Percentiles rank a stretch among this genome's conserved stretches.
Conservation (phyloP, 1,140 invertebrate genomes). For the Drosophila pseudoananassae region DNA sequence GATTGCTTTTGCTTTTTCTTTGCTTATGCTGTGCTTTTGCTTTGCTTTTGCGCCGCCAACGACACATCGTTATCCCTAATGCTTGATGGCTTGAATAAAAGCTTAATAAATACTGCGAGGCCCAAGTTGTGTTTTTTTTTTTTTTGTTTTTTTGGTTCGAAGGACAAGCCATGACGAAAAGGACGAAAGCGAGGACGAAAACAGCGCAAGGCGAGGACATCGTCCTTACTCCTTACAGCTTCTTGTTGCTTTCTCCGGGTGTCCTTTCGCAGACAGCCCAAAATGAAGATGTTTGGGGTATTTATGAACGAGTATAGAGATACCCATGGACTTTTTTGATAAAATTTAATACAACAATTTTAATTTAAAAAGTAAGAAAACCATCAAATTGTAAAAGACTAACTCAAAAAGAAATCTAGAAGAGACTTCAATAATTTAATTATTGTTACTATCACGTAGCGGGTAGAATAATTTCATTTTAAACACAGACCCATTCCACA, state of each 20-base stretch:
- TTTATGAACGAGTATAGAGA: not conserved
- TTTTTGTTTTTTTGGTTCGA: slow-evolving; percentile 15
- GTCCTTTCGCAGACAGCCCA: slow-evolving; percentile 22
- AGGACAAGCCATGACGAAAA: slow-evolving; percentile 30
- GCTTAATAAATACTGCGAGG: slow-evolving; percentile 74
- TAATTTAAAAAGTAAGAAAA: no score
- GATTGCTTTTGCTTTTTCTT: slow-evolving; percentile 26
- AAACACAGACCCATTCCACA: no score
- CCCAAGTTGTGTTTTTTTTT: slow-evolving; percentile 20
- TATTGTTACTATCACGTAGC: no score
- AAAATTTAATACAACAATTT: no score
- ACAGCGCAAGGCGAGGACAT: slow-evolving; percentile 31
- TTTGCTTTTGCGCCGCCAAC: slow-evolving; percentile 19
- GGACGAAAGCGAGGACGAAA: not conserved
- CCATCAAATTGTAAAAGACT: no score
- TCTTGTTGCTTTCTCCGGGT: slow-evolving; percentile 10
- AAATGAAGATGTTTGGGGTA: not conserved
- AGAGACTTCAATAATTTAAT: no score
- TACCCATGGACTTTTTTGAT: not conserved
- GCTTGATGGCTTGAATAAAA: slow-evolving; percentile 78
- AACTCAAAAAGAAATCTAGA: no score
- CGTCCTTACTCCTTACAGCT: not conserved
- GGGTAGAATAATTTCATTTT: no score
- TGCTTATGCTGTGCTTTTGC: slow-evolving; percentile 4
- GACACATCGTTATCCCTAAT: slow-evolving; percentile 73